Evolutionary conservation across 2,113 vertebrate species (phyloP).

Genomic region (Pangasianodon hypophthalmus): DNA sequence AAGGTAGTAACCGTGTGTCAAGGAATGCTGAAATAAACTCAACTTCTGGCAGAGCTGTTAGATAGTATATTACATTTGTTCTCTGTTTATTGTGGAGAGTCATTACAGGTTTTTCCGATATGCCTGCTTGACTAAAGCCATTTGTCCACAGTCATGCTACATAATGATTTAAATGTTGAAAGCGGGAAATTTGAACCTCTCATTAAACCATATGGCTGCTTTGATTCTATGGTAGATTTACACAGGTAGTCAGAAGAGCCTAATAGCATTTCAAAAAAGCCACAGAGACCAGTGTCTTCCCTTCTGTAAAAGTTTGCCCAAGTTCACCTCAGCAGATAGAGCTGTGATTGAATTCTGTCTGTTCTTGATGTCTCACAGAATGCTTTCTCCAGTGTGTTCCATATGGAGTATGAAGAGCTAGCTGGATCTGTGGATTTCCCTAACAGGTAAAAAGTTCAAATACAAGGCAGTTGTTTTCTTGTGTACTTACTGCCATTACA

Average conservation of each 20-base stretch:
- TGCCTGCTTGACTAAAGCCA: background rate
- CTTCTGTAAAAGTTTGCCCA: slow-evolving; percentile 3
- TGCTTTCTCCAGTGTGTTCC: slow-evolving; percentile 94
- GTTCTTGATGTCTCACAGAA: slow-evolving; percentile 77
- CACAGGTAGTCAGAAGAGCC: slow-evolving; percentile 28
- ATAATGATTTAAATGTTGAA: slow-evolving; percentile 42
- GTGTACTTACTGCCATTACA: background rate
- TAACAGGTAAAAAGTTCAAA: slow-evolving; percentile 80
- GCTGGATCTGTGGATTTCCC: slow-evolving; percentile 72
- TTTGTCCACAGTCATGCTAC: slow-evolving; percentile 26
- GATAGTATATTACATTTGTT: slow-evolving; percentile 61
- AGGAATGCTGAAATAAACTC: slow-evolving; percentile 70
- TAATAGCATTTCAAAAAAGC: slow-evolving; percentile 43
- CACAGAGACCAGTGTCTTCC: background rate
- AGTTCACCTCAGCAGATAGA: slow-evolving; percentile 24
- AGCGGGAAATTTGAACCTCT: slow-evolving; percentile 29
- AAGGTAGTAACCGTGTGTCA: slow-evolving; percentile 59
- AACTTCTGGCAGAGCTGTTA: slow-evolving; percentile 57
- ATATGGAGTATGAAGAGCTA: slow-evolving; percentile 91
- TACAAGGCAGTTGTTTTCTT: background rate
- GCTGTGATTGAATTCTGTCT: slow-evolving; percentile 11
- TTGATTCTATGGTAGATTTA: slow-evolving; percentile 39
- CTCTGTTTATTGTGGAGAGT: slow-evolving; percentile 46
- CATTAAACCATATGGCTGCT: slow-evolving; percentile 32
- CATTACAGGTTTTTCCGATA: slow-evolving; percentile 41